These are phyloP conservation scores for Lepus timidus DNA, from an alignment of 2,113 vertebrate genomes.

Conservation along the genomic window DNA sequence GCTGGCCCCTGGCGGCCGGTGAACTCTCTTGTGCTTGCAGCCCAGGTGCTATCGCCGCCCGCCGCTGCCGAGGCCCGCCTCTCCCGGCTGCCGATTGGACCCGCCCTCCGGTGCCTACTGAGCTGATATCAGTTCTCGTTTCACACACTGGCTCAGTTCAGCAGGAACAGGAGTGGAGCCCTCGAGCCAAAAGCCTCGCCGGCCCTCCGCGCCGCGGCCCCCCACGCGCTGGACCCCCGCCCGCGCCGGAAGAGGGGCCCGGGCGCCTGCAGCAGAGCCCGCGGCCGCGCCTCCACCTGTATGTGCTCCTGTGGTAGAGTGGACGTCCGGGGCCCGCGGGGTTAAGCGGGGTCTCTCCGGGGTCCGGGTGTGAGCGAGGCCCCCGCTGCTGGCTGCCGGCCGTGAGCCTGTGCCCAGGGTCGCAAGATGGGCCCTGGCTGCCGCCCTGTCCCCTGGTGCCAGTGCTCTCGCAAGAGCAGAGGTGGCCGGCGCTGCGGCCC, in stretches of 20 bases:
- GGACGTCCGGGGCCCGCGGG: rapidly evolving
- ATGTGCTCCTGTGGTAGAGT: neutral
- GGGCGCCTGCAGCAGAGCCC: neutral
- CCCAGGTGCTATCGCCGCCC: neutral
- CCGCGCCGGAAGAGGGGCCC: neutral
- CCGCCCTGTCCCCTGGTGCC: neutral
- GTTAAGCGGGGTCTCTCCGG: neutral
- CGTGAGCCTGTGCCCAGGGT: neutral
- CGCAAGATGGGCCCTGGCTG: neutral
- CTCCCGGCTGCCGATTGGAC: constrained; percentile 89
- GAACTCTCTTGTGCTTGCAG: constrained; percentile 78
- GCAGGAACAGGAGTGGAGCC: constrained; percentile 99
- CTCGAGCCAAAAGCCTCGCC: constrained; percentile 87
- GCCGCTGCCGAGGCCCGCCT: neutral
- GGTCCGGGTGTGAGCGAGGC: neutral
- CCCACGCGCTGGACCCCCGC: neutral
- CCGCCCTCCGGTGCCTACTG: constrained; percentile 99
- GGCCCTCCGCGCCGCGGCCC: constrained; percentile 75
- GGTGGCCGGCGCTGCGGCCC: no score
- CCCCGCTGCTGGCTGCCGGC: neutral
- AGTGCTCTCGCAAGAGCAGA: constrained; percentile 6
- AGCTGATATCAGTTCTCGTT: constrained; percentile 99
- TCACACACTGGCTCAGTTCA: constrained; percentile 99
- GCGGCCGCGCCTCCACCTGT: neutral
- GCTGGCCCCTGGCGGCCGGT: neutral